Conservation (phyloP, 2,888 invertebrate genomes). For the Muscina levida region DNA sequence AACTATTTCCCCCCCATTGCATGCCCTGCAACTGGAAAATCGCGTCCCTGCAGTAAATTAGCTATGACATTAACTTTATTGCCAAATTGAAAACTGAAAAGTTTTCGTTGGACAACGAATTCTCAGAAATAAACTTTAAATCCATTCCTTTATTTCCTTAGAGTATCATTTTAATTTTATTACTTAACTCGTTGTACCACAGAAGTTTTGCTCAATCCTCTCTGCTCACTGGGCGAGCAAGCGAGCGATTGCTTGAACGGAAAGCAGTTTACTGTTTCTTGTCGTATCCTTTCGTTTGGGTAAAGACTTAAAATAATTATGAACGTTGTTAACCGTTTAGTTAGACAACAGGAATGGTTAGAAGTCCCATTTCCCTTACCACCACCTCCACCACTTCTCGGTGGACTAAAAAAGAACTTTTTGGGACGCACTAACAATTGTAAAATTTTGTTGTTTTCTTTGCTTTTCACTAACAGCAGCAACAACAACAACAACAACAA, state of each 20-base stretch:
- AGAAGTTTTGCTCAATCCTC: constrained; percentile 12
- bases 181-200: constrained; percentile 1
- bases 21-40: no score
- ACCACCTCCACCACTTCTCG: not conserved
- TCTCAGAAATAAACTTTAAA: constrained; percentile 17
- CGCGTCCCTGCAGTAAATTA: constrained; percentile 28
- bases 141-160: constrained; percentile 10
- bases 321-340: constrained; percentile 37
- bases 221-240: not conserved
- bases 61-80: constrained; percentile 9
- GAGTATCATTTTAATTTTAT: constrained; percentile 29
- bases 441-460: constrained; percentile 16
- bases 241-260: not conserved
- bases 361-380: not conserved
- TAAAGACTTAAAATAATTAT: constrained; percentile 40
- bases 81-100: constrained; percentile 29
- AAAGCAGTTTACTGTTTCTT: constrained; percentile 10
- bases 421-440: constrained; percentile 18
- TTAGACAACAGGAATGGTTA: constrained; percentile 1
- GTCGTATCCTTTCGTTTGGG: not conserved
- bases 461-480: constrained; percentile 13
- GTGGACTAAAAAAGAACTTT: constrained; percentile 12
- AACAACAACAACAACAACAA: not conserved
- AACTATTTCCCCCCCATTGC: no score
- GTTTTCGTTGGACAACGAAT: not conserved